A percentile compares a stretch with the other conserved stretches of the same genome.
These are phyloP conservation scores for Chloroceryle amazona DNA, from an alignment of 2,797 vertebrate genomes.

Conservation along the genomic window DNA sequence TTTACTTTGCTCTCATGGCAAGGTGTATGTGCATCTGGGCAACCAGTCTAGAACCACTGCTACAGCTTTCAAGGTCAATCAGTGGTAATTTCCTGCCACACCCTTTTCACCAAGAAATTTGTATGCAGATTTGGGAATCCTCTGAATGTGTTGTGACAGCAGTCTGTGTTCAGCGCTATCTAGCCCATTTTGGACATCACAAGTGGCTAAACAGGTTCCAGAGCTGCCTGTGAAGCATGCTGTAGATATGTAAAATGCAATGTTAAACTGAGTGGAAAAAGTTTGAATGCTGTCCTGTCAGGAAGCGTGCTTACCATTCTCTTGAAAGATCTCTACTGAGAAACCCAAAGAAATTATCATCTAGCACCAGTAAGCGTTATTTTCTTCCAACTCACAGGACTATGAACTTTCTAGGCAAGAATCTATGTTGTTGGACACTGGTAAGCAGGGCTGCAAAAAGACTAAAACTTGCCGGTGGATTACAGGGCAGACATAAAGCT, in stretches of 20 bases:
- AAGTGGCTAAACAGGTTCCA: not conserved
- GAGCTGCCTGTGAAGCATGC: rapidly evolving
- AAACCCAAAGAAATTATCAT: not conserved
- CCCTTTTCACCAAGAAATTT: not conserved
- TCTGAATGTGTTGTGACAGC: not conserved
- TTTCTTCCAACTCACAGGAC: not conserved
- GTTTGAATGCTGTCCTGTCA: not conserved
- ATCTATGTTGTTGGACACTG: not conserved
- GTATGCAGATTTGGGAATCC: rapidly evolving
- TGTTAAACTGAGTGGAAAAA: not conserved
- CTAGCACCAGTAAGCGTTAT: not conserved
- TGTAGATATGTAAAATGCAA: not conserved
- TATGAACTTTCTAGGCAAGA: not conserved
- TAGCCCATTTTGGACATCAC: not conserved
- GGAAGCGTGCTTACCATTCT: not conserved
- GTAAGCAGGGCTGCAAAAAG: not conserved
- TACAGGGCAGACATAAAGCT: not conserved
- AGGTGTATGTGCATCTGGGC: not conserved
- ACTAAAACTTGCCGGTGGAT: not conserved
- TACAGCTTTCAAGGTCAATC: not conserved
- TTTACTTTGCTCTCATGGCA: not conserved
- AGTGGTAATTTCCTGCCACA: not conserved
- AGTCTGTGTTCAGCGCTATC: not conserved
- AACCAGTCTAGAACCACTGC: not conserved
- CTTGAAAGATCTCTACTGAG: not conserved